Evolutionary conservation across 2,888 invertebrate species (phyloP).

Genomic region (Nomada fabriciana): DNA sequence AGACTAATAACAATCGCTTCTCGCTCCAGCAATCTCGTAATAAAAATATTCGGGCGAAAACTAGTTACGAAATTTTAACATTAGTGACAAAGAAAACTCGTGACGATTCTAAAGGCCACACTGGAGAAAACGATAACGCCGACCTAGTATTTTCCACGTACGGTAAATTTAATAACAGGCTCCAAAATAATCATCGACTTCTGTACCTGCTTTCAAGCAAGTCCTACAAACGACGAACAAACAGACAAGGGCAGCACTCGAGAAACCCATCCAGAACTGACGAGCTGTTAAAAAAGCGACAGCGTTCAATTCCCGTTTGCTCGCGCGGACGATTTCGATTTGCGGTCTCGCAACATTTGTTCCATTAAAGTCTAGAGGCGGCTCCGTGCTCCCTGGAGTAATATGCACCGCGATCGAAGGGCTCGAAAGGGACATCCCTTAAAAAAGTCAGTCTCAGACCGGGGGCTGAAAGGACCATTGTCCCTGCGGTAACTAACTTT

Average conservation of each 20-base stretch:
- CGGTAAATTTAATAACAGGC: background rate
- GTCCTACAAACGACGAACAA: background rate
- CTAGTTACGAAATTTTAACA: background rate
- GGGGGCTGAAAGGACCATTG: constrained; percentile 54
- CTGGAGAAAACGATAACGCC: no score
- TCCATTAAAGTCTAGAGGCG: constrained; percentile 77
- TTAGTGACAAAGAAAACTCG: background rate
- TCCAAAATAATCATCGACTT: background rate
- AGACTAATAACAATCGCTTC: background rate
- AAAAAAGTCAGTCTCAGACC: constrained; percentile 70
- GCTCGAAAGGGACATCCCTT: constrained; percentile 69
- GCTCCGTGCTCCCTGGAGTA: constrained; percentile 68
- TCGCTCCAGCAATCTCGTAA: background rate
- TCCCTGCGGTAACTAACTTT: constrained; percentile 40
- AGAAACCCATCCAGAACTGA: constrained; percentile 6
- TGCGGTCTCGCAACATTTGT: constrained; percentile 76
- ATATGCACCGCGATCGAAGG: constrained; percentile 62
- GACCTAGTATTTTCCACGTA: no score
- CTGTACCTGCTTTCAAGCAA: background rate
- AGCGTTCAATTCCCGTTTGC: constrained; percentile 30
- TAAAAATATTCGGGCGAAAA: background rate
- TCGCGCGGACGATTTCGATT: constrained; percentile 44
- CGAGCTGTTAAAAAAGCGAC: constrained; percentile 6
- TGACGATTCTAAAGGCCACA: no score
- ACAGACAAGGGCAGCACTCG: constrained; percentile 12